Evolutionary conservation across 1,140 invertebrate genomes (phyloP).

Genomic region (Bursaphelenchus mucronatus): DNA sequence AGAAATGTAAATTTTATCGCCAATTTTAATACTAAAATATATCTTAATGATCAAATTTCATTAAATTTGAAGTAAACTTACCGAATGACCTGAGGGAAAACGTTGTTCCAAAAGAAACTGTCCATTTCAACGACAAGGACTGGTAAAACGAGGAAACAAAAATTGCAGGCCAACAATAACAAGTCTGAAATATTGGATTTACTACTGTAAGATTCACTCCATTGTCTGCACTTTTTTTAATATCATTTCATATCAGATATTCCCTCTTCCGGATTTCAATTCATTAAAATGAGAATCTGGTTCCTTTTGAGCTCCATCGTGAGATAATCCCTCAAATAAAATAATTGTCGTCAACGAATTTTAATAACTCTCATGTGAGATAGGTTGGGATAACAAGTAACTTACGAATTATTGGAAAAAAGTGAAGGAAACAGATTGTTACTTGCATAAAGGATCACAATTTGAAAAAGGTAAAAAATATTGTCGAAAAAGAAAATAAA

Average conservation of each 20-base stretch:
- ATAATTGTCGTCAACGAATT: background rate
- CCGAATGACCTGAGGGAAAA: conserved; percentile 52
- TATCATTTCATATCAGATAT: conserved; percentile 7
- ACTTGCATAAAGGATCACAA: background rate
- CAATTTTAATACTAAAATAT: no score
- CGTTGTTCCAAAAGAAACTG: conserved; percentile 53
- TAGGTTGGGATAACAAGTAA: background rate
- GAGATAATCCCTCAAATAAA: conserved; percentile 1
- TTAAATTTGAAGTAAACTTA: conserved; percentile 29
- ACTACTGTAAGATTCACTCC: no score
- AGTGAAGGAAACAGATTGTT: no score
- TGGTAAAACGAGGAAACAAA: conserved; percentile 58
- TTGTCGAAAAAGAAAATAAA: conserved; percentile 6
- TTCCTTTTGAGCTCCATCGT: conserved; percentile 2
- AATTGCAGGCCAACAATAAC: conserved; percentile 55
- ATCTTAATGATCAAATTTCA: background rate
- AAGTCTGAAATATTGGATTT: conserved; percentile 39
- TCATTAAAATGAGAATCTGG: conserved; percentile 17
- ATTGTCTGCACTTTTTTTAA: conserved; percentile 32
- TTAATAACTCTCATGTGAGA: background rate
- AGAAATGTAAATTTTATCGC: no score
- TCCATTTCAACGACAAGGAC: conserved; percentile 56
- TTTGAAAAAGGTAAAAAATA: background rate
- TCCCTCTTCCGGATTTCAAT: background rate
- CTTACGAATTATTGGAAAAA: no score